Percentiles rank a stretch among this genome's conserved stretches.
These are phyloP conservation scores for Anhinga anhinga DNA, from an alignment of 2,113 vertebrate genomes.

Conservation along the genomic window DNA sequence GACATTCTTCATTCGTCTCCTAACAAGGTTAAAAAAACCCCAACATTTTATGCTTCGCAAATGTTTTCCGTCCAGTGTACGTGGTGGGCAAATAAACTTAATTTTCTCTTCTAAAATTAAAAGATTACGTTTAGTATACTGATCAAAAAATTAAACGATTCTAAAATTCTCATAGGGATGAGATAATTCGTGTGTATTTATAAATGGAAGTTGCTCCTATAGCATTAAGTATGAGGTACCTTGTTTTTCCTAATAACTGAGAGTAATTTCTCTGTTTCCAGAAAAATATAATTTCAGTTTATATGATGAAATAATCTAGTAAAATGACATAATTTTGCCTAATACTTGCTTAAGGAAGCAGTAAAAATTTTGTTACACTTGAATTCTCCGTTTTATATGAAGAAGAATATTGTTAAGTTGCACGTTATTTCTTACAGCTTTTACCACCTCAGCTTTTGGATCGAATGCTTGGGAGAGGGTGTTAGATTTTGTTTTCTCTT, in stretches of 20 bases:
- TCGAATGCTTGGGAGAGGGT: no score
- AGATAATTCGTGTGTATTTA: neutral
- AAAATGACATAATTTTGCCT: neutral
- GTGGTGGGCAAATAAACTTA: neutral
- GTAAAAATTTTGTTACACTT: neutral
- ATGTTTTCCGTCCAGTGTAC: neutral
- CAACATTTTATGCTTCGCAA: rapidly evolving
- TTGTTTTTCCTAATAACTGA: neutral
- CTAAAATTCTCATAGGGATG: neutral
- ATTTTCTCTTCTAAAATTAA: neutral
- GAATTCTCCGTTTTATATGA: neutral
- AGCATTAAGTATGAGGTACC: neutral
- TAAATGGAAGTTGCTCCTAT: neutral
- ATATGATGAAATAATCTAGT: neutral
- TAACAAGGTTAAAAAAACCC: neutral
- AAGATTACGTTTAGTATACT: no score
- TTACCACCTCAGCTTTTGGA: neutral
- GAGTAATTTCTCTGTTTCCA: neutral
- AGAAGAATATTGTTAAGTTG: neutral
- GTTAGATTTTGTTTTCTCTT: neutral
- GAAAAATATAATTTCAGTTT: neutral
- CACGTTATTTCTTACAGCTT: neutral
- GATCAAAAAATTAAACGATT: neutral
- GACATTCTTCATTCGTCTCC: neutral
- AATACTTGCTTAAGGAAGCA: neutral